Evolutionary conservation across 2,888 invertebrate species (phyloP), one percentile per base, ranked within the genome.

Genomic region (Noctua fimbriata): DNA sequence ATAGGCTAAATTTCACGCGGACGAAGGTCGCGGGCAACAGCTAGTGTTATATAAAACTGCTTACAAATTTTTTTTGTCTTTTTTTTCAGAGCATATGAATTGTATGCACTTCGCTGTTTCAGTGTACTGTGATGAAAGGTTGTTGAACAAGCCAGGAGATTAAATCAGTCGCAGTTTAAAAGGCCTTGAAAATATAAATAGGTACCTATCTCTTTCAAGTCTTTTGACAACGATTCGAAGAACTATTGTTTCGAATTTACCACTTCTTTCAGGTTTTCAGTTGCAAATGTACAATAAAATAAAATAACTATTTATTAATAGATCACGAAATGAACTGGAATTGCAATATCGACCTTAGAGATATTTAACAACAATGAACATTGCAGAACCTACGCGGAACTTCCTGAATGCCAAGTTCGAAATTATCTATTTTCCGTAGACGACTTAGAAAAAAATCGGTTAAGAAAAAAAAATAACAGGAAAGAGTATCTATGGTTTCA

Each of bases 311-410:
- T 36, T 36, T 36, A 47, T 10, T 28, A 69, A 47, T 49, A 63
- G 69, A 58, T 41, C 47, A 67, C 83, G 44, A 81, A 73, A 65
- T 28, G 12, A 63, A 73, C 41, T 78, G 3, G 24, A 60, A 76
- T 44, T 55, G 32, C 49, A 79, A 49, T 67, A 71, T 21, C 28
- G 58, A 82, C 77, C 73, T 84, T 78, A 71, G 58, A 71, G 5
- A 5, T 58, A 75, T 71, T 82, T 49, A 67, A 71, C 66, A 78
- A 86, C 84, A 83, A 83, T 81, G 70, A 41, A 72, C 75, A 74
- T 49, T 81, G 36, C 36, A 41, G 72, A 52, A 81, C 14, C 6
- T 47, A 73, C 69, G 66, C 84, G 87, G 88, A 88, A 86, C 69
- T 84, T 81, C 77, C 79, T 79, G 74, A 81, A 81, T 69, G 70